Evolutionary conservation across 2,113 vertebrate genomes (phyloP).

Genomic region (Regulus satrapa): DNA sequence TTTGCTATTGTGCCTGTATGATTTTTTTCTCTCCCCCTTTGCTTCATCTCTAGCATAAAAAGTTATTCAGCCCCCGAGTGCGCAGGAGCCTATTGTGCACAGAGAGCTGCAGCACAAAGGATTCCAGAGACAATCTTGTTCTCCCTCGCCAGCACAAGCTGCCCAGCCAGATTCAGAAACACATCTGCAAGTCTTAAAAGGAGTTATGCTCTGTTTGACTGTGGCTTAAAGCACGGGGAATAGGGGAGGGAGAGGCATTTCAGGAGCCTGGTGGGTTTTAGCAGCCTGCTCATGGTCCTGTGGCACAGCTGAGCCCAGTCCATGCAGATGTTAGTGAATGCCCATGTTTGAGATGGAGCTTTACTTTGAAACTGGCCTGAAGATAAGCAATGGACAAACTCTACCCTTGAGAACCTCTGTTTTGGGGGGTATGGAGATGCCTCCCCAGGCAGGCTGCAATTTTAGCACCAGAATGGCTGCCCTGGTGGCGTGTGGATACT

Average conservation of each 20-base stretch:
- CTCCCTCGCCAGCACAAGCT: background rate
- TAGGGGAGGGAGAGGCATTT: background rate
- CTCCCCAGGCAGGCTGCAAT: background rate
- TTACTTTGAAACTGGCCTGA: background rate
- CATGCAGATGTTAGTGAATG: background rate
- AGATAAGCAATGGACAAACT: background rate
- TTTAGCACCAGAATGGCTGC: background rate
- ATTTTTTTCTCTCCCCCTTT: background rate
- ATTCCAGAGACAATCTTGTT: conserved; percentile 29
- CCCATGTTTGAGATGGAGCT: background rate
- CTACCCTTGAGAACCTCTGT: background rate
- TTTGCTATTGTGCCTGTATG: background rate
- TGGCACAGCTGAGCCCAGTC: background rate
- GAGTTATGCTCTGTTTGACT: conserved; percentile 18
- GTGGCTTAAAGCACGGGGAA: background rate
- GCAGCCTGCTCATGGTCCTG: background rate
- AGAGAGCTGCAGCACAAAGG: conserved; percentile 8
- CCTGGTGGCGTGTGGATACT: background rate
- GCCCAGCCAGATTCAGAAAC: background rate
- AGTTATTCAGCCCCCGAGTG: background rate
- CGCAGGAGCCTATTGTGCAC: background rate
- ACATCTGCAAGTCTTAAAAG: conserved; percentile 35
- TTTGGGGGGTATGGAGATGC: background rate
- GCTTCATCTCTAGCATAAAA: background rate
- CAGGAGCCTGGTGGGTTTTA: background rate